phyloP scores from a whole-genome alignment of 2,113 vertebrate species.

The Cavia porcellus region DNA sequence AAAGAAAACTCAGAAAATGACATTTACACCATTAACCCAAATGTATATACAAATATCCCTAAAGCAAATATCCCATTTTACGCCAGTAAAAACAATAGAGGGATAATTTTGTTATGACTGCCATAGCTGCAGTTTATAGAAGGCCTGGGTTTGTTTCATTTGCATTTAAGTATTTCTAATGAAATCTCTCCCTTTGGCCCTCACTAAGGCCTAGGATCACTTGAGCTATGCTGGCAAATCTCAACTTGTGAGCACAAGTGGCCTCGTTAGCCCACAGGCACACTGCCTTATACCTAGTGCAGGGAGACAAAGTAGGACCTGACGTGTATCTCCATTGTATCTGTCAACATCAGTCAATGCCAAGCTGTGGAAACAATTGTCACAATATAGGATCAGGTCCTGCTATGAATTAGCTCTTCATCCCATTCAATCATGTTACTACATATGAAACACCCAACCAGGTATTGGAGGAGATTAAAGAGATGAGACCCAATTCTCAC shows the following conservation, averaged over 20 bases:
- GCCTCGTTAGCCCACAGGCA: conserved; percentile 81
- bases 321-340: conserved; percentile 62
- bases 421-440: conserved; percentile 75
- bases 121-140: conserved; percentile 51
- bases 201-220: conserved; percentile 79
- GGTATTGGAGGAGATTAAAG: conserved; percentile 68
- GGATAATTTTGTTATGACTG: conserved; percentile 51
- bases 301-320: conserved; percentile 49
- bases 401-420: conserved; percentile 74
- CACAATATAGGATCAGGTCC: conserved; percentile 71
- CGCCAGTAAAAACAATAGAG: conserved; percentile 49
- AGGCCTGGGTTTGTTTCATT: conserved; percentile 82
- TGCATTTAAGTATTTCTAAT: conserved; percentile 83
- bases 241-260: conserved; percentile 81
- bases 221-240: conserved; percentile 75
- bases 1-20: conserved; percentile 45
- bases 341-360: conserved; percentile 79
- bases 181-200: conserved; percentile 77
- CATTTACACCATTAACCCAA: conserved; percentile 42
- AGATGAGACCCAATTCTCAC: conserved; percentile 32
- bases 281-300: conserved; percentile 79
- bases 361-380: conserved; percentile 79
- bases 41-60: background rate
- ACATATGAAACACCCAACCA: conserved; percentile 76
- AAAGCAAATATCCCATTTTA: background rate